A percentile compares a stretch with the other conserved stretches of the same genome.
Evolutionary conservation across 1,140 invertebrate genomes (phyloP).

Genomic region (Drosophila rufa): DNA sequence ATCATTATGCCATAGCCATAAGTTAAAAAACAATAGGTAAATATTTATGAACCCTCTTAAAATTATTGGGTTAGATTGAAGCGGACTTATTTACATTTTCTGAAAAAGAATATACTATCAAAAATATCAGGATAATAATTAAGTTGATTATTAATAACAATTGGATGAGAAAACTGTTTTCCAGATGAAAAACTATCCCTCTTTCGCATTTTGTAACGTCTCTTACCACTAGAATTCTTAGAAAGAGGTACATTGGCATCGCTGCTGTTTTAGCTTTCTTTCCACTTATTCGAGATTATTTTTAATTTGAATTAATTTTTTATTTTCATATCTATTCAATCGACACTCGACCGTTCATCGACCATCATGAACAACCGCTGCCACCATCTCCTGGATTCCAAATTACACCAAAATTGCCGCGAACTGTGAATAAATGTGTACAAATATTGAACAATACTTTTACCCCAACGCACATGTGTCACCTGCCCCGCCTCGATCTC

Average conservation of each 20-base stretch:
- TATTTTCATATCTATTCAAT: conserved; percentile 43
- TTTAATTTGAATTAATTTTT: conserved; percentile 38
- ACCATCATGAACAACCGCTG: conserved; percentile 42
- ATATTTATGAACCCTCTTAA: too few species aligned
- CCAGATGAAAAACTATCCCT: neutral
- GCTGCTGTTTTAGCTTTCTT: conserved; percentile 10
- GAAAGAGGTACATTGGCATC: conserved; percentile 6
- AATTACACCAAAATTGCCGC: conserved; percentile 55
- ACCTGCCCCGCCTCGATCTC: conserved; percentile 52
- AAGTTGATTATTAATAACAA: too few species aligned
- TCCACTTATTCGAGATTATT: conserved; percentile 13
- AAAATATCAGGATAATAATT: neutral
- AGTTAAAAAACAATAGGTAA: too few species aligned
- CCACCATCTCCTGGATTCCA: conserved; percentile 49
- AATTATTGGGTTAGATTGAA: too few species aligned
- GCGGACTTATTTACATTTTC: too few species aligned
- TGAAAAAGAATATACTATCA: too few species aligned
- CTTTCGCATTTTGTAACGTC: neutral
- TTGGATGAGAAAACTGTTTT: neutral
- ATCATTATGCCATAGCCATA: too few species aligned
- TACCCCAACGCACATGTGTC: conserved; percentile 66
- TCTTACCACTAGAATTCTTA: neutral
- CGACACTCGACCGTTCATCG: conserved; percentile 37
- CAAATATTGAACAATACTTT: conserved; percentile 56
- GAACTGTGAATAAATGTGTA: conserved; percentile 54